Base-by-base conservation (phyloP, 2,888 invertebrate genomes). In the Cosmia trapezina region DNA sequence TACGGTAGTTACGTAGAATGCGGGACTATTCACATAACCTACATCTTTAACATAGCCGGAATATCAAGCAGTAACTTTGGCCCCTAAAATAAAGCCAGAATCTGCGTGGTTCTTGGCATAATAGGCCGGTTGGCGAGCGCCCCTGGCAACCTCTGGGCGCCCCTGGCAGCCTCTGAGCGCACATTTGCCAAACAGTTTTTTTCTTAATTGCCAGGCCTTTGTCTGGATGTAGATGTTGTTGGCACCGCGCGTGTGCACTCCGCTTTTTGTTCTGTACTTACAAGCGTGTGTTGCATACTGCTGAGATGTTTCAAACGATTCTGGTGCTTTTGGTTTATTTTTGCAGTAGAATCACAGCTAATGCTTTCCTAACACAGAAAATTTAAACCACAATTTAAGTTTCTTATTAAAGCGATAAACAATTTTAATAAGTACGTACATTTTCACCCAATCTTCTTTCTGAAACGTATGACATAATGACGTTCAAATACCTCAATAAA, bases 131-230 rank as follows among this genome's bases (percentile, higher is more conserved):
- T 76, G 84, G 84, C 79, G 73, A 57, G 68, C 75, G 73, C 73
- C 76, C 45, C 80, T 86, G 86, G 86, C 86, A 86, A 63, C 72
- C 72, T 72, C 75, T 51, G 54, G 47, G 70, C 68, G 61, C 60
- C n/a, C n/a, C 80, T 86, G 86, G 86, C 86, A 86, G 64, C 72
- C 72, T 72, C 75, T 51, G 54, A 51, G 70, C 68, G 61, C 60
- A 64, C 84, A 83, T 84, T 84, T 85, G 86, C 86, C 86, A 86
- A 86, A 84, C 73, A 60, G 75, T 82, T 86, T 86, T 81, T 85
- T 86, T 85, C 78, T 83, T 85, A 86, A 85, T 86, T 86, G 86
- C 81, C 80, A 80, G 71, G 85, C 79, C 80, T 86, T 84, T 84
- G 83, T 83, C 83, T 81, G 76, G 54, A 67, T 78, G 82, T 83